These are phyloP conservation scores for Aphidius gifuensis DNA, from an alignment of 1,140 invertebrate species.

Conservation along the genomic window DNA sequence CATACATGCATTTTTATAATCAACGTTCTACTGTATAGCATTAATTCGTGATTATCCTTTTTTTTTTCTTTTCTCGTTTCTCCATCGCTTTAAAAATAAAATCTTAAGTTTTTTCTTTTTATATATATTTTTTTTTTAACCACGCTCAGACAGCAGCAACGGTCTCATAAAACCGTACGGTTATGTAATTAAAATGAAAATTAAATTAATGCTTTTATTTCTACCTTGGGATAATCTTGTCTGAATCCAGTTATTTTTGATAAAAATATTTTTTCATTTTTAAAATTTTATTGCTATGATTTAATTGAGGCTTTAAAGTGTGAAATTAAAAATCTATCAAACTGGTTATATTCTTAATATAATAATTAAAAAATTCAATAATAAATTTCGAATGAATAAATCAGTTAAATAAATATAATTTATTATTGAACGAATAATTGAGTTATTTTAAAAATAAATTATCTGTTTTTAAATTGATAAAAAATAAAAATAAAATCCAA, in stretches of 20 bases:
- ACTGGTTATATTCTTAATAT: too few relatives aligned
- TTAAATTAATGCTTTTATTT: slow-evolving; percentile 8
- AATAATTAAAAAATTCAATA: background rate
- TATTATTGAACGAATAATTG: too few relatives aligned
- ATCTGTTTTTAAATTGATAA: too few relatives aligned
- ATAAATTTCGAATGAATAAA: too few relatives aligned
- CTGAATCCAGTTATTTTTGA: background rate
- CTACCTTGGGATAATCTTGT: background rate
- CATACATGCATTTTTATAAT: background rate
- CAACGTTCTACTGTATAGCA: slow-evolving; percentile 8
- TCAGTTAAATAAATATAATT: too few relatives aligned
- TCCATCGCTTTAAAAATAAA: too few relatives aligned
- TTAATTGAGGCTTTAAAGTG: too few relatives aligned
- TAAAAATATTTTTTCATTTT: background rate
- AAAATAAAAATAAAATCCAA: too few relatives aligned
- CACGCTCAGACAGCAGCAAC: background rate
- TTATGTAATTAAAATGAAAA: slow-evolving; percentile 8
- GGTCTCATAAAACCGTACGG: background rate
- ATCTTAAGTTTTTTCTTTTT: background rate
- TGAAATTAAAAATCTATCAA: too few relatives aligned
- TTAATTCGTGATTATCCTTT: slow-evolving; percentile 17
- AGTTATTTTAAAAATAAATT: too few relatives aligned
- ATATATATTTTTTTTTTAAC: background rate
- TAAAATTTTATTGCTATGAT: too few relatives aligned
- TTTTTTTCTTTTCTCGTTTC: background rate